These are phyloP conservation scores for Arothron firmamentum DNA, from an alignment of 2,113 vertebrate genomes.

Conservation along the genomic window DNA sequence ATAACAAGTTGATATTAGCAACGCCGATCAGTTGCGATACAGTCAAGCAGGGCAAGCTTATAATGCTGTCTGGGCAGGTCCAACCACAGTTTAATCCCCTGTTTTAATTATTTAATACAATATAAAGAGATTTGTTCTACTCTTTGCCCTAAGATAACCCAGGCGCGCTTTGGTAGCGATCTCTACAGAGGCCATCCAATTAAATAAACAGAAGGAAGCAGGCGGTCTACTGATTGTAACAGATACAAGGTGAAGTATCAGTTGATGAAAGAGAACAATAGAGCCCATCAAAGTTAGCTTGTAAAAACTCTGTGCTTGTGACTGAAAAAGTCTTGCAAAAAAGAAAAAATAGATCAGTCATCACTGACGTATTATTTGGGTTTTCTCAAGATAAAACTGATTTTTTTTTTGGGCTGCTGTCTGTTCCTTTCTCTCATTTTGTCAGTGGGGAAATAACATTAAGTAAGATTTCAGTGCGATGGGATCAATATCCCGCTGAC, in stretches of 20 bases:
- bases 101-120: conserved; percentile 16
- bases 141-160: not conserved
- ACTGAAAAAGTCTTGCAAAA: not conserved
- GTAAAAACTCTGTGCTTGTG: not conserved
- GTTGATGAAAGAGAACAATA: not conserved
- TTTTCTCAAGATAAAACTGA: conserved; percentile 24
- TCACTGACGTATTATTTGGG: not conserved
- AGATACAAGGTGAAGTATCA: conserved; percentile 3
- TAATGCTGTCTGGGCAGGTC: conserved; percentile 50
- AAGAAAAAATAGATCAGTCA: not conserved
- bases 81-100: conserved; percentile 61
- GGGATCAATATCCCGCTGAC: conserved; percentile 65
- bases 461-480: conserved; percentile 58
- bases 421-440: conserved; percentile 23
- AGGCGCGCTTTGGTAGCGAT: conserved; percentile 20
- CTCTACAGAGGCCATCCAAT: conserved; percentile 64
- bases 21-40: conserved; percentile 59
- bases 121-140: conserved; percentile 46
- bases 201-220: conserved; percentile 41
- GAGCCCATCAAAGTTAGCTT: not conserved
- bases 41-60: conserved; percentile 13
- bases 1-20: conserved; percentile 61
- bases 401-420: conserved; percentile 14
- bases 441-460: conserved; percentile 41
- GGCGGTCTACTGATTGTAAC: conserved; percentile 6